A percentile compares a stretch with the other conserved stretches of the same genome.
Conservation (phyloP, 2,888 invertebrate genomes). For the Aplocera efformata region DNA sequence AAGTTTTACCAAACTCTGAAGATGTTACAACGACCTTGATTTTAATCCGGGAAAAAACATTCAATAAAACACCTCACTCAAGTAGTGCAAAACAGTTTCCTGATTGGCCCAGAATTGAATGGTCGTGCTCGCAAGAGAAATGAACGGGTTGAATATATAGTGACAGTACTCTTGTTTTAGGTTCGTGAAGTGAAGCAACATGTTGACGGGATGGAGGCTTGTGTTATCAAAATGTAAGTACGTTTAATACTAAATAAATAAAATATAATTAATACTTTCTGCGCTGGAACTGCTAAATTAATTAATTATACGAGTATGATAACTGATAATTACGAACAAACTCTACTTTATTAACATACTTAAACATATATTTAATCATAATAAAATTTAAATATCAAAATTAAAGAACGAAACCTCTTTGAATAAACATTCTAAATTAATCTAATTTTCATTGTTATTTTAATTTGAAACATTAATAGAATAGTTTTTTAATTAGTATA, state of each 20-base stretch:
- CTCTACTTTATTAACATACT: too few species aligned
- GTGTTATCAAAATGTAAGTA: conserved; percentile 70
- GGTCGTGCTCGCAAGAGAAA: conserved; percentile 37
- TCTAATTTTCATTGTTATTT: too few species aligned
- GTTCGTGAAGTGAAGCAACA: conserved; percentile 36
- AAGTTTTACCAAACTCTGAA: neutral
- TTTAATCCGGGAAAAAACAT: conserved; percentile 39
- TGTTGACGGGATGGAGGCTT: conserved; percentile 72
- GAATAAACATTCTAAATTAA: too few species aligned
- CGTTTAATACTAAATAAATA: neutral
- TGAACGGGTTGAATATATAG: conserved; percentile 17
- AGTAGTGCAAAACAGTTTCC: conserved; percentile 43
- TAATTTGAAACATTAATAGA: too few species aligned
- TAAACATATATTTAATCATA: too few species aligned
- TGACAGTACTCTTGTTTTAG: conserved; percentile 46
- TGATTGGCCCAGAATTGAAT: conserved; percentile 44
- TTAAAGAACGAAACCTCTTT: too few species aligned
- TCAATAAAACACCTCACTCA: conserved; percentile 38
- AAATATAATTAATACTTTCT: too few species aligned
- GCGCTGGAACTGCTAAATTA: too few species aligned
- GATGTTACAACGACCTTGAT: conserved; percentile 30
- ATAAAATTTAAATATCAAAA: too few species aligned
- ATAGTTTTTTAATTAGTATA: too few species aligned
- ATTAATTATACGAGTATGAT: too few species aligned
- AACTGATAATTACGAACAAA: too few species aligned